A percentile compares a stretch with the other conserved stretches of the same genome.
Evolutionary conservation across 2,888 invertebrate species (phyloP).

Genomic region (Parnassius glacialis): DNA sequence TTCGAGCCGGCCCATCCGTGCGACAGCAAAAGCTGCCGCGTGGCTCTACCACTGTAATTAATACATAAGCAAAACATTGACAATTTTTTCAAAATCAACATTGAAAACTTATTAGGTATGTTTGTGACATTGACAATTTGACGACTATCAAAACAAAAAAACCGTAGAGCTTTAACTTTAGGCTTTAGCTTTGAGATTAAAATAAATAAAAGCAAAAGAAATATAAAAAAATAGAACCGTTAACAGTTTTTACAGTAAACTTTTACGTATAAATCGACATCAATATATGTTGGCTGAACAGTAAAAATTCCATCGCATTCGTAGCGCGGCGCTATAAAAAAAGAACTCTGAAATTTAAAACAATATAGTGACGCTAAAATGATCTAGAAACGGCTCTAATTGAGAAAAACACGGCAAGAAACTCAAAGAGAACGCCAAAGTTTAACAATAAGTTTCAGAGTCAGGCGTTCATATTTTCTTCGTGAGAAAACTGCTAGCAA

Average conservation of each 20-base stretch:
- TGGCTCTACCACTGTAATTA: no score
- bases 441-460: slow-evolving; percentile 9
- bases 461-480: not conserved
- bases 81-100: no score
- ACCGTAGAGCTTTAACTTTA: no score
- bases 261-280: slow-evolving; percentile 13
- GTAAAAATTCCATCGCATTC: slow-evolving; percentile 10
- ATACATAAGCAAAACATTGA: no score
- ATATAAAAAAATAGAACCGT: not conserved
- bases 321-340: slow-evolving; percentile 12
- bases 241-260: slow-evolving; percentile 7
- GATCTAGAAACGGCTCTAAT: slow-evolving; percentile 6
- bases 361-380: slow-evolving; percentile 11
- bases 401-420: slow-evolving; percentile 6
- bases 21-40: no score
- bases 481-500: not conserved
- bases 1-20: no score
- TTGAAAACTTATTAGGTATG: no score
- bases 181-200: no score
- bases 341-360: slow-evolving; percentile 18
- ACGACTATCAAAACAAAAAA: not conserved
- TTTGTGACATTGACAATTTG: not conserved
- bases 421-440: slow-evolving; percentile 3
- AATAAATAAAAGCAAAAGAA: not conserved
- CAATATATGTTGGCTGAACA: slow-evolving; percentile 14